These are phyloP conservation scores for Triplophysa bombifrons DNA, from an alignment of 2,797 vertebrate genomes.

Conservation along the genomic window DNA sequence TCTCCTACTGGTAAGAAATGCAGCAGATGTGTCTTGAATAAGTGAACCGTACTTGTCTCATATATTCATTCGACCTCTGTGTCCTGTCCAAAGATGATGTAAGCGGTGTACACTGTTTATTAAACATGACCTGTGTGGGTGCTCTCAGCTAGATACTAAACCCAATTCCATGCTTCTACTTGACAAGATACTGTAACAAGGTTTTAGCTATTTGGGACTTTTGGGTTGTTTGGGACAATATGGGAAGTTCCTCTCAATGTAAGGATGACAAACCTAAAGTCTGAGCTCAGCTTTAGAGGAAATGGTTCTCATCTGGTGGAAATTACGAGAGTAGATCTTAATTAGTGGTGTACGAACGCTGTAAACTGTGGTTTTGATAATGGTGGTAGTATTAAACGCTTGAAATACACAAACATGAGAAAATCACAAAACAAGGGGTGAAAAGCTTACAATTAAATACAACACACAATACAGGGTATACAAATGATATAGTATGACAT, in stretches of 20 bases:
- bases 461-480: no score
- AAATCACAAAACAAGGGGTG: no score
- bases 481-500: no score
- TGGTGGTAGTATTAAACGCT: slow-evolving; percentile 56
- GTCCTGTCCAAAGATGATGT: slow-evolving; percentile 38
- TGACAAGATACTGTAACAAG: slow-evolving; percentile 24
- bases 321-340: slow-evolving; percentile 68
- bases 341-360: slow-evolving; percentile 59
- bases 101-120: slow-evolving; percentile 27
- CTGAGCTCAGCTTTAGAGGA: slow-evolving; percentile 63
- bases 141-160: neutral
- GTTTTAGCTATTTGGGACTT: slow-evolving; percentile 34
- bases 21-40: slow-evolving; percentile 56
- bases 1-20: slow-evolving; percentile 60
- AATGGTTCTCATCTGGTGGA: slow-evolving; percentile 72
- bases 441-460: no score
- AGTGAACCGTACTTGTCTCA: slow-evolving; percentile 57
- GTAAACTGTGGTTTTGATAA: slow-evolving; percentile 50
- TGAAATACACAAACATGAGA: slow-evolving; percentile 38
- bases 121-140: slow-evolving; percentile 36
- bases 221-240: slow-evolving; percentile 30
- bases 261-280: slow-evolving; percentile 68
- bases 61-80: neutral
- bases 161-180: slow-evolving; percentile 24
- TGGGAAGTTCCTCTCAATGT: slow-evolving; percentile 44